Conservation (phyloP, 2,113 vertebrate species). For the Leptobrachium leishanense region DNA sequence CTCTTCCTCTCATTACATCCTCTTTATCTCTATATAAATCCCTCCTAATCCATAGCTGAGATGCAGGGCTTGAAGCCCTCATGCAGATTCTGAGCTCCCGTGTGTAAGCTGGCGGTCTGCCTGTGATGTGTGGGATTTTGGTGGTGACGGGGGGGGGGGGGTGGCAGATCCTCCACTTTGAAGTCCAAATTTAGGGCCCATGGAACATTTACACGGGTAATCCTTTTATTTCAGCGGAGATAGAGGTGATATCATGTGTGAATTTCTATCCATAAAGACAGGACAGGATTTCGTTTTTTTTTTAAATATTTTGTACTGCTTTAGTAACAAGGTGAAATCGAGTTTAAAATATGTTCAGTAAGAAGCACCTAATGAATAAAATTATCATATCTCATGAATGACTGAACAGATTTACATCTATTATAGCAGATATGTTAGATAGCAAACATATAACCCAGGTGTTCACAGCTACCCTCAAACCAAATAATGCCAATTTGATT, state of each 20-base stretch:
- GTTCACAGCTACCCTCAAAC: too few species aligned
- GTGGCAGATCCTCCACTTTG: slow-evolving; percentile 33
- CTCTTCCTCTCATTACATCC: slow-evolving; percentile 44
- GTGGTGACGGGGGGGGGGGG: slow-evolving; percentile 20
- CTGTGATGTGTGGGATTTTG: slow-evolving; percentile 43
- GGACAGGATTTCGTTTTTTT: neutral
- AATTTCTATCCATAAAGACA: slow-evolving; percentile 6
- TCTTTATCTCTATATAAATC: slow-evolving; percentile 45
- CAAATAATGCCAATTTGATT: too few species aligned
- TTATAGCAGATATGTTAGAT: neutral
- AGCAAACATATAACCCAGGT: too few species aligned
- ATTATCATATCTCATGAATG: neutral
- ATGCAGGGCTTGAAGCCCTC: slow-evolving; percentile 18
- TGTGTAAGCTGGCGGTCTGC: slow-evolving; percentile 27
- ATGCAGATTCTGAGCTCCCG: slow-evolving; percentile 2
- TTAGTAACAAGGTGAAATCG: neutral
- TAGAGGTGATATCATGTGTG: slow-evolving; percentile 6
- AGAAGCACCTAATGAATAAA: neutral
- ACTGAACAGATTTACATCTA: neutral
- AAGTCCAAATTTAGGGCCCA: slow-evolving; percentile 36
- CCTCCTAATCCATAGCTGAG: slow-evolving; percentile 37
- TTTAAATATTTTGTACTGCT: neutral
- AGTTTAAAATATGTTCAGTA: neutral
- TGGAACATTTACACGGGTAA: slow-evolving; percentile 39
- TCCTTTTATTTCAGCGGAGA: slow-evolving; percentile 29